Conservation (phyloP, 2,888 invertebrate species). For the Cephalotes varians region DNA sequence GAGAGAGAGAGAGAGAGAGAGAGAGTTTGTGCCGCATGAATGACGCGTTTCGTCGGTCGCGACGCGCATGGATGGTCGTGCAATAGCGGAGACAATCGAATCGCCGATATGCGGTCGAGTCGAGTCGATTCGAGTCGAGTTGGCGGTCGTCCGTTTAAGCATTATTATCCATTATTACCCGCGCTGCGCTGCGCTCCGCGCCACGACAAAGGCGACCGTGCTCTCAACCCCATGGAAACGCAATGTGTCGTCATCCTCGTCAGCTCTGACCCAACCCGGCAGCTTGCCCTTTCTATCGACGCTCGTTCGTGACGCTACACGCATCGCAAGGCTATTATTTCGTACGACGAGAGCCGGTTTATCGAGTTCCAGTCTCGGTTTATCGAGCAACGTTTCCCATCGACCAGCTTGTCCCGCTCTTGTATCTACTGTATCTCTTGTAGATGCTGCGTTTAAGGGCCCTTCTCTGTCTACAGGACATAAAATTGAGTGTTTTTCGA, state of each 20-base stretch:
- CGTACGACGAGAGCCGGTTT: conserved; percentile 56
- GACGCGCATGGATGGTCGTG: conserved; percentile 61
- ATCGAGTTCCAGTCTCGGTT: conserved; percentile 55
- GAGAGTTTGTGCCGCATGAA: conserved; percentile 53
- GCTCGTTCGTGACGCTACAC: conserved; percentile 59
- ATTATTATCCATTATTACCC: conserved; percentile 76
- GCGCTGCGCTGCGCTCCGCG: conserved; percentile 38
- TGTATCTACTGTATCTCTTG: not conserved
- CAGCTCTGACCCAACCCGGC: not conserved
- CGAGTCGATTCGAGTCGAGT: conserved; percentile 66
- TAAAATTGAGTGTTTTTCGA: too few relatives aligned
- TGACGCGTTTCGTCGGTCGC: conserved; percentile 49
- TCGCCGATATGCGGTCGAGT: conserved; percentile 71
- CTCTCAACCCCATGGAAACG: conserved; percentile 26
- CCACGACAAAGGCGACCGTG: conserved; percentile 56
- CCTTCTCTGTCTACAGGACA: too few relatives aligned
- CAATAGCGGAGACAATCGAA: conserved; percentile 80
- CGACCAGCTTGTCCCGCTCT: conserved; percentile 37
- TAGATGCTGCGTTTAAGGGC: not conserved
- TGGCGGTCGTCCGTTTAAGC: conserved; percentile 73
- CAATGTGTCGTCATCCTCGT: conserved; percentile 10
- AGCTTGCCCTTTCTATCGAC: conserved; percentile 37
- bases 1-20: not conserved
- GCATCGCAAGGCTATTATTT: conserved; percentile 63
- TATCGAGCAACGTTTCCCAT: conserved; percentile 52